Evolutionary conservation across 1,140 invertebrate genomes (phyloP), one percentile per base, ranked within the genome.

Genomic region (Globodera rostochiensis): DNA sequence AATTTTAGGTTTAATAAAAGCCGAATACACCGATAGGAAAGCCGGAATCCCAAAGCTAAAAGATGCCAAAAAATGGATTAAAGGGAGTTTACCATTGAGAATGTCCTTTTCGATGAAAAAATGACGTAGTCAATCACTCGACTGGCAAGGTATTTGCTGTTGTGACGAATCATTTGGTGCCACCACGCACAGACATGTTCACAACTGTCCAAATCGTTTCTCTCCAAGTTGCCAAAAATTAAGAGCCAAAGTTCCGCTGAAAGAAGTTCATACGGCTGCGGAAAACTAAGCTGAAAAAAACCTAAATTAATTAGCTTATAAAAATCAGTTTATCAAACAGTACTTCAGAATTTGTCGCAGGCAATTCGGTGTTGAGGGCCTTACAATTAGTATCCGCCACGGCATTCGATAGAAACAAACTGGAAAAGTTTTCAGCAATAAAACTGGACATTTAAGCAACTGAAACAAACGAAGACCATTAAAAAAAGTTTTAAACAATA

Each of bases 121-220:
- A 80, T 77, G 46, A 77, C n/a, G 46, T 80, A 80, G 7, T 80
- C 78, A 25, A 80, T 80, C 21, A 21, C 57, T 47, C 78, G 45
- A n/a, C 46, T 45, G 6, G 78, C 19, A 53, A 80, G 60, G 67
- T 80, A 80, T 74, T 49, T 74, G 46, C 74, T 25, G 69, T 80
- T 80, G 47, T 46, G 7, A 49, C 78, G 74, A 8, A 80, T 70
- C 21, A 80, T 13, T 25, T 74, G 15, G 77, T 49, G 67, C 78
- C 69, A 80, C 57, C 49, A 64, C 46, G n/a, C 45, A n/a, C 67
- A 73, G 25, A 53, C 47, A 21, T 5, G 13, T 21, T 74, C 67
- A 50, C 78, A 80, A 50, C 21, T 80, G 49, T 80, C 78, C n/a
- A 80, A 45, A 36, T 80, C 77, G 19, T 80, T 80, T 15, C 78